Evolutionary conservation across 2,888 invertebrate species (phyloP).

Genomic region (Drosophila affinis): DNA sequence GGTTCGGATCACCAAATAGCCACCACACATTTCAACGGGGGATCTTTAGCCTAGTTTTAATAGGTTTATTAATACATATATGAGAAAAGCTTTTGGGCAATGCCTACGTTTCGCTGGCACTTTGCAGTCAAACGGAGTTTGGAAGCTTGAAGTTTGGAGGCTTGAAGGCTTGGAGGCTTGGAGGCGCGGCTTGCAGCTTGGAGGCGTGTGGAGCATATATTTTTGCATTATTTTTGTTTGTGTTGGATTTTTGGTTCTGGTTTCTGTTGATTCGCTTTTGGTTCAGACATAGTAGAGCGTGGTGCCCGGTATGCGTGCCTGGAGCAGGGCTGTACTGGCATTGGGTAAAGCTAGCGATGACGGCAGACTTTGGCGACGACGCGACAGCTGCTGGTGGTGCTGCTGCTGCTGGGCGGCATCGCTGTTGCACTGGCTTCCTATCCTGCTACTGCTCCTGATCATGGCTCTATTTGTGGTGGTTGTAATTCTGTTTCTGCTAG

Average conservation of each 20-base stretch:
- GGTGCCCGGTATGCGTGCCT: conserved; percentile 81
- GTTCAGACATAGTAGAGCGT: conserved; percentile 82
- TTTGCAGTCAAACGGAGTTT: conserved; percentile 6
- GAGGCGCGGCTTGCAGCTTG: not conserved
- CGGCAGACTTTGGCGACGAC: conserved; percentile 69
- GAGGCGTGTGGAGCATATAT: not conserved
- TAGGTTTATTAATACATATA: conserved; percentile 19
- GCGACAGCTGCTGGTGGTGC: conserved; percentile 20
- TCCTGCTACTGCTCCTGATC: conserved; percentile 17
- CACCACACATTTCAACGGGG: not conserved
- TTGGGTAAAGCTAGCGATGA: conserved; percentile 70
- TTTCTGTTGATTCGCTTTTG: conserved; percentile 1
- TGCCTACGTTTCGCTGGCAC: conserved; percentile 45
- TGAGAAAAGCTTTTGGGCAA: conserved; percentile 36
- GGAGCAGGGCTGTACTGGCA: conserved; percentile 73
- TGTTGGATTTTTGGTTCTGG: not conserved
- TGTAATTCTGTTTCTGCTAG: conserved; percentile 14
- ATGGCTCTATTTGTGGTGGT: conserved; percentile 23
- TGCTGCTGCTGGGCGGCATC: conserved; percentile 18
- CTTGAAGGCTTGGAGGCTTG: not conserved
- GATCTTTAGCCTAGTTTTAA: conserved; percentile 37
- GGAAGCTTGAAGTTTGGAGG: not conserved
- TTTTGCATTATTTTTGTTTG: not conserved
- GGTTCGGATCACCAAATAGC: not conserved
- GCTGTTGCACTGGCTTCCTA: conserved; percentile 25